Conservation (phyloP, 35 echinoderm and acorn worm species). For the Ptychodera flava region DNA sequence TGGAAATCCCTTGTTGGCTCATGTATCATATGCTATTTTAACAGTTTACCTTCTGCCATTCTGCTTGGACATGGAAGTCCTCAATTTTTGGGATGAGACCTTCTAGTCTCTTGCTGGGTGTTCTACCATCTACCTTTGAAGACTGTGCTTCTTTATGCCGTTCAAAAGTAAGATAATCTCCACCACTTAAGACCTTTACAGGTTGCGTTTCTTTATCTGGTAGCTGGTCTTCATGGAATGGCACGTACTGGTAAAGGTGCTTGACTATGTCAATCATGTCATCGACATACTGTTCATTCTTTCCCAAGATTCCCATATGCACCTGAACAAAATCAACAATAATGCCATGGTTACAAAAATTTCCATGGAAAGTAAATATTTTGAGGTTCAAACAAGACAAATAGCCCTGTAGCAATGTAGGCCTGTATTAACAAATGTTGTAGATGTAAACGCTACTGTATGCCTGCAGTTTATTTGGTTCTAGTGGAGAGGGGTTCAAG, state of each 20-base stretch:
- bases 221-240: not conserved
- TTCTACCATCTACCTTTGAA: not conserved
- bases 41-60: not conserved
- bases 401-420: too few species aligned
- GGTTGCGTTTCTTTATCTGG: not conserved
- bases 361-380: too few species aligned
- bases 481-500: too few species aligned
- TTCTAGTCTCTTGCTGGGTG: not conserved
- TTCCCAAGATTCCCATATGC: not conserved
- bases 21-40: not conserved
- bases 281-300: not conserved
- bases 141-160: conserved; percentile 16
- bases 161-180: conserved; percentile 9
- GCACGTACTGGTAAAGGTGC: not conserved
- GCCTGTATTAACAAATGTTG: too few species aligned
- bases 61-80: conserved; percentile 1
- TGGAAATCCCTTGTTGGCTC: too few species aligned
- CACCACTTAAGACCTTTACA: conserved; percentile 1
- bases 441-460: too few species aligned
- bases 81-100: conserved; percentile 11
- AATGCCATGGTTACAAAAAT: too few species aligned
- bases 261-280: conserved; percentile 4
- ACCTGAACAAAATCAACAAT: conserved; percentile 1
- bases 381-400: too few species aligned
- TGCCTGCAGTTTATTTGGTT: too few species aligned